Evolutionary conservation across 1,140 invertebrate species (phyloP).

Genomic region (Drosophila sproati): DNA sequence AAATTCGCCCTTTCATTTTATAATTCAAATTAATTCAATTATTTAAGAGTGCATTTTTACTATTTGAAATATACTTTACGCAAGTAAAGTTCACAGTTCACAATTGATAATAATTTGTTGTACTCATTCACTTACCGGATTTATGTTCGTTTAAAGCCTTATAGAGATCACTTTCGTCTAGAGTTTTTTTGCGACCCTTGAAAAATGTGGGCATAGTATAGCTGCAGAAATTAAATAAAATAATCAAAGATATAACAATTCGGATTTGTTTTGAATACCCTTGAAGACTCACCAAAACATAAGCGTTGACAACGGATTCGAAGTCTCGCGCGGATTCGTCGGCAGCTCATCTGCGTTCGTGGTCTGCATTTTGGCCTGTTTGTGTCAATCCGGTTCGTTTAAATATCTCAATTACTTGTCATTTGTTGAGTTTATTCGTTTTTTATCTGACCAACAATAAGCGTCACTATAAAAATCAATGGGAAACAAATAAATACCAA

Average conservation of each 20-base stretch:
- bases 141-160: conserved; percentile 86
- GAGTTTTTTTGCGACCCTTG: conserved; percentile 86
- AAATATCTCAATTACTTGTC: conserved; percentile 46
- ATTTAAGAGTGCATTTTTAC: too few species aligned
- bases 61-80: too few species aligned
- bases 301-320: conserved; percentile 72
- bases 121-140: conserved; percentile 80
- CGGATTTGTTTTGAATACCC: neutral
- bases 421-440: conserved; percentile 52
- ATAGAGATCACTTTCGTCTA: conserved; percentile 86
- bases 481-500: conserved; percentile 1
- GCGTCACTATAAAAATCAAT: conserved; percentile 31
- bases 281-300: conserved; percentile 74
- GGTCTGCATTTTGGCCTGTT: conserved; percentile 73
- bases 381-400: conserved; percentile 45
- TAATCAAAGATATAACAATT: neutral
- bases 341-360: conserved; percentile 76
- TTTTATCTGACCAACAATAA: conserved; percentile 30
- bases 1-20: too few species aligned
- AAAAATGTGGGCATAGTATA: conserved; percentile 86
- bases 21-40: neutral
- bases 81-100: too few species aligned
- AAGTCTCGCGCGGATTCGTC: conserved; percentile 77
- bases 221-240: conserved; percentile 55
- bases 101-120: too few species aligned